Conservation (phyloP, 2,797 vertebrate species). For the Spondyliosoma cantharus region DNA sequence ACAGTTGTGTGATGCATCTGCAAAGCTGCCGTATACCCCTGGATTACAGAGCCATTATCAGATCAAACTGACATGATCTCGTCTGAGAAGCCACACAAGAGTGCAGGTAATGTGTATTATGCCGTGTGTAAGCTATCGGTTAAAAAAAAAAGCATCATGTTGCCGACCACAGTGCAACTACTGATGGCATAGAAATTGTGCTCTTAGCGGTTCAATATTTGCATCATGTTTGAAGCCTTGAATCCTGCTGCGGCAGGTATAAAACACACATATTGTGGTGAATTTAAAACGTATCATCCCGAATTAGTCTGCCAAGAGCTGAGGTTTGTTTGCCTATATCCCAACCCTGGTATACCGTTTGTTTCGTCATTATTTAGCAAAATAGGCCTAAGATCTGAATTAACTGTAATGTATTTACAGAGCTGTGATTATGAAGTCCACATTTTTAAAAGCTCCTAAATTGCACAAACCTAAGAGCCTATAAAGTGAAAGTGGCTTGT, state of each 20-base stretch:
- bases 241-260: not conserved
- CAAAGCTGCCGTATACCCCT: conserved; percentile 21
- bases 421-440: conserved; percentile 17
- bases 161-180: not conserved
- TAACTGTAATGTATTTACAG: conserved; percentile 7
- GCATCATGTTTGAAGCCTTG: conserved; percentile 13
- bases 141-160: conserved; percentile 9
- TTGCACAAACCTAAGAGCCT: conserved; percentile 40
- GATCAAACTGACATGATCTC: conserved; percentile 16
- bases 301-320: not conserved
- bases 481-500: conserved; percentile 26
- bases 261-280: conserved; percentile 6
- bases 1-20: conserved; percentile 14
- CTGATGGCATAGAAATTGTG: conserved; percentile 11
- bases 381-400: conserved; percentile 35
- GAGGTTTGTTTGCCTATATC: conserved; percentile 21
- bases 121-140: conserved; percentile 16
- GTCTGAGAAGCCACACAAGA: conserved; percentile 15
- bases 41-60: conserved; percentile 45
- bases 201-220: conserved; percentile 11
- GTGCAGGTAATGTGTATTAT: conserved; percentile 15
- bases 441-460: conserved; percentile 28
- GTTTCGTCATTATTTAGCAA: conserved; percentile 39
- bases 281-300: conserved; percentile 26
- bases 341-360: conserved; percentile 41